Evolutionary conservation across 2,888 invertebrate species (phyloP), one percentile per base, ranked within the genome.

Genomic region (Bhutanitis thaidina): DNA sequence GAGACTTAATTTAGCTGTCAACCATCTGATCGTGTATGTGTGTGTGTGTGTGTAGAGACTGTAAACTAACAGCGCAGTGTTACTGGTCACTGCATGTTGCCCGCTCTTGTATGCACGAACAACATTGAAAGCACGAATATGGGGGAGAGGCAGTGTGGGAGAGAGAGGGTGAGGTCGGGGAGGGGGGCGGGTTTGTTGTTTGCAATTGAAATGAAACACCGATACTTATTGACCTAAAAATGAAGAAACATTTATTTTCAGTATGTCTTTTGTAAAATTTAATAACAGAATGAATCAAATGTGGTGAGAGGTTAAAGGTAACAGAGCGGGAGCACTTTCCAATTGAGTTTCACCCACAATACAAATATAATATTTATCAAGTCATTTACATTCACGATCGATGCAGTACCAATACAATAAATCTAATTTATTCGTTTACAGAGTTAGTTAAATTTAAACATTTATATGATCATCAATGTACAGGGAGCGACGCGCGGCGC

Each of bases 161-260:
- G n/a, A n/a, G n/a, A n/a, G n/a, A n/a, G n/a, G n/a, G n/a, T n/a
- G n/a, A n/a, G n/a, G n/a, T n/a, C n/a, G n/a, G n/a, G n/a, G n/a
- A n/a, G n/a, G n/a, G n/a, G n/a, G n/a, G n/a, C n/a, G n/a, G n/a
- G n/a, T n/a, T n/a, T n/a, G n/a, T n/a, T n/a, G n/a, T n/a, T n/a
- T n/a, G 20, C 5, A 20, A 20, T 20, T 55, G 56, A 88, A 90
- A 89, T 90, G 73, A 90, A 90, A 90, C 86, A 89, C 86, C 62
- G 76, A 84, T 88, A 74, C 86, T 91, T 91, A 90, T 91, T 91
- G 91, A 92, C 92, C 92, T 92, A 92, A 92, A 92, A 92, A 92
- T 92, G 92, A 92, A 92, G 91, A 92, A 92, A 92, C 92, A 92
- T 92, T 92, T 92, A 92, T 92, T 92, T 91, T 89, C 90, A 82